Evolutionary conservation across 2,797 vertebrate genomes (phyloP).

Genomic region (Eulemur mongoz): DNA sequence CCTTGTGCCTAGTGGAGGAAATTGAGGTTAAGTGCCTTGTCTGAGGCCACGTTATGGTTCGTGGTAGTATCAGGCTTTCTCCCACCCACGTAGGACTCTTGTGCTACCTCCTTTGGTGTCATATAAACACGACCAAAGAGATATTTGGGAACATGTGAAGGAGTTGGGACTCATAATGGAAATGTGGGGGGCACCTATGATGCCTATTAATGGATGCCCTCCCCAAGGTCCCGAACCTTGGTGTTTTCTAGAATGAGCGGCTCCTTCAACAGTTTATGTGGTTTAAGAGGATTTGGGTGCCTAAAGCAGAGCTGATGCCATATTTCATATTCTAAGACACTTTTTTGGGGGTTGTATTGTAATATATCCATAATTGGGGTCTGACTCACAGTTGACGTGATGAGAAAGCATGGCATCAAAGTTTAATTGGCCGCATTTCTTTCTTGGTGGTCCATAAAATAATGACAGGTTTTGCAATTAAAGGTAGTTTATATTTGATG

Average conservation of each 20-base stretch:
- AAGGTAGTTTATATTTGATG: not conserved
- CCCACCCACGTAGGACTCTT: not conserved
- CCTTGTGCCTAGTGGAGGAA: not conserved
- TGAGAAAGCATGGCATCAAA: not conserved
- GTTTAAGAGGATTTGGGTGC: not conserved
- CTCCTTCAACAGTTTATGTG: not conserved
- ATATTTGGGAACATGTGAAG: not conserved
- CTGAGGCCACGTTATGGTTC: not conserved
- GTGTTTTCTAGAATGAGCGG: not conserved
- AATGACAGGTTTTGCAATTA: not conserved
- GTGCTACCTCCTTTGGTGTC: not conserved
- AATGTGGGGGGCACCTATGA: not conserved
- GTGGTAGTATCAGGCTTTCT: not conserved
- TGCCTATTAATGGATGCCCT: not conserved
- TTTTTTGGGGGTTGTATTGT: not conserved
- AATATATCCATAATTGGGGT: not conserved
- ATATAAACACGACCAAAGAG: not conserved
- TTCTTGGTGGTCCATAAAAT: not conserved
- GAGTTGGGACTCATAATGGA: not conserved
- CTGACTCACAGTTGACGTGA: not conserved
- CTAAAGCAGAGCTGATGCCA: not conserved
- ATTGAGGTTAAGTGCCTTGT: not conserved
- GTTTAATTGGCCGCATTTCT: not conserved
- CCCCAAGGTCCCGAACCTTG: not conserved
- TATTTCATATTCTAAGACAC: not conserved